Conservation (phyloP, 53 echinoderm and acorn worm species). For the Mesocentrotus franciscanus region DNA sequence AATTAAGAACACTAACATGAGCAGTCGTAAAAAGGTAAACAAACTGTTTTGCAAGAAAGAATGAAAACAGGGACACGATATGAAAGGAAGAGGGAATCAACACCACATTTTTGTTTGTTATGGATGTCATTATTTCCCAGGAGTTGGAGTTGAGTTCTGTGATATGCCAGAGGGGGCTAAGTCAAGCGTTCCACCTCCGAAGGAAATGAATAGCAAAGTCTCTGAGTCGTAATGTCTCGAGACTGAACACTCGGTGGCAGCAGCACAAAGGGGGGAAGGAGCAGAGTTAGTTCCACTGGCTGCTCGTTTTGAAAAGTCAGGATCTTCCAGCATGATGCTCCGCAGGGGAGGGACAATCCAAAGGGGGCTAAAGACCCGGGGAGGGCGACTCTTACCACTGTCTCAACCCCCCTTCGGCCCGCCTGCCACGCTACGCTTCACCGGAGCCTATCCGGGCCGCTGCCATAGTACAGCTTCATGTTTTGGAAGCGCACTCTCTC, state of each 20-base stretch:
- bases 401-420: neutral
- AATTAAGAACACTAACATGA: slow-evolving; percentile 10
- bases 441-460: neutral
- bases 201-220: neutral
- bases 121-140: neutral
- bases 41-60: slow-evolving; percentile 32
- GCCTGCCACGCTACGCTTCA: slow-evolving; percentile 41
- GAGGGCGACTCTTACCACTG: slow-evolving; percentile 9
- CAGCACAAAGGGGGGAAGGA: slow-evolving; percentile 38
- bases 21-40: slow-evolving; percentile 44
- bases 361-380: neutral
- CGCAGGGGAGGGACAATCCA: neutral
- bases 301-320: neutral
- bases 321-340: neutral
- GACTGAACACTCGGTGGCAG: neutral
- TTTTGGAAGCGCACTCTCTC: neutral
- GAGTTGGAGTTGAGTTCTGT: slow-evolving; percentile 11
- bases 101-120: neutral
- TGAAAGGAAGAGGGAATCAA: neutral
- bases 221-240: slow-evolving; percentile 25
- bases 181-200: slow-evolving; percentile 44
- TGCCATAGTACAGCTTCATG: slow-evolving; percentile 9
- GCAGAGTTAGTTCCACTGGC: slow-evolving; percentile 53
- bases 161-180: slow-evolving; percentile 17
- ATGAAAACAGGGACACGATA: slow-evolving; percentile 33